Conservation (phyloP, 2,888 invertebrate species). For the Dyspetes luteomarginatus region DNA sequence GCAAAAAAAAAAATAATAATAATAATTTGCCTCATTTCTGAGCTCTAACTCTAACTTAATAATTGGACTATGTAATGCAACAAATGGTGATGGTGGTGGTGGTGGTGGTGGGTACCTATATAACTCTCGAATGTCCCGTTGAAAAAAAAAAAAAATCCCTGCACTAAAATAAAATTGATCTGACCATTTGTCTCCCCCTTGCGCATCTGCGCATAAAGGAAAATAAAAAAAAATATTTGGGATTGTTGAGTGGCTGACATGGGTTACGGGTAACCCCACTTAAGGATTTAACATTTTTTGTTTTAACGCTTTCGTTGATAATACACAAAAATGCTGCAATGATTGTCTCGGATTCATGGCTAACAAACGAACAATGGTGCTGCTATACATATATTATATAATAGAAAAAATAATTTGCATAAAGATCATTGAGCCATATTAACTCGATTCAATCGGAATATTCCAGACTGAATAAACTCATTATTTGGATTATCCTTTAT, state of each 20-base stretch:
- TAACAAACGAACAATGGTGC: slow-evolving; percentile 50
- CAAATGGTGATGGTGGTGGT: slow-evolving; percentile 80
- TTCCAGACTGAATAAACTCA: slow-evolving; percentile 18
- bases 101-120: no score
- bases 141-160: slow-evolving; percentile 59
- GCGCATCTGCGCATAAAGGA: not conserved
- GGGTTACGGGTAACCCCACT: slow-evolving; percentile 44
- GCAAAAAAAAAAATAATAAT: slow-evolving; percentile 44
- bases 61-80: slow-evolving; percentile 72
- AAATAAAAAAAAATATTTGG: not conserved
- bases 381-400: slow-evolving; percentile 39
- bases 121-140: slow-evolving; percentile 69
- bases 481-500: slow-evolving; percentile 9
- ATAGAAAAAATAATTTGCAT: slow-evolving; percentile 1
- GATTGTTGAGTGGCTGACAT: slow-evolving; percentile 16
- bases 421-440: not conserved
- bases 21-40: slow-evolving; percentile 74
- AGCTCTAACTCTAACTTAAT: slow-evolving; percentile 76
- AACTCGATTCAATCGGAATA: slow-evolving; percentile 7
- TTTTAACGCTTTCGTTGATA: slow-evolving; percentile 56
- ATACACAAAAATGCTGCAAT: slow-evolving; percentile 51
- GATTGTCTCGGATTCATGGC: slow-evolving; percentile 39
- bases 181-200: slow-evolving; percentile 38
- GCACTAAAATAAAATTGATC: slow-evolving; percentile 40
- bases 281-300: slow-evolving; percentile 14